Conservation (phyloP, 2,797 vertebrate genomes). For the Lutjanus argentimaculatus region DNA sequence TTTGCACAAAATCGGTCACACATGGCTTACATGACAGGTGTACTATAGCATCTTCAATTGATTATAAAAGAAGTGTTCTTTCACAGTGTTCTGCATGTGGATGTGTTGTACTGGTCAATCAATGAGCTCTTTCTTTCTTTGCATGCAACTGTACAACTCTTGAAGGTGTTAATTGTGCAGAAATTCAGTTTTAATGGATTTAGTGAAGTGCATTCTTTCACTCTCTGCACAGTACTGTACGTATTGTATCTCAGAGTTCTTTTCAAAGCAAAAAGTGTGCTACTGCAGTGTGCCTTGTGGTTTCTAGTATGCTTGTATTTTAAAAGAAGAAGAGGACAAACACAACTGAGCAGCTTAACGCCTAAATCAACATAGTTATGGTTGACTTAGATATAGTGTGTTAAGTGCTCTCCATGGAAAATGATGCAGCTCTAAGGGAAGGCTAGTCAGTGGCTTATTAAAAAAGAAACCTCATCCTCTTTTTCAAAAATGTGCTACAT, state of each 20-base stretch:
- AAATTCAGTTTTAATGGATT: conserved; percentile 15
- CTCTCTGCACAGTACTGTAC: neutral
- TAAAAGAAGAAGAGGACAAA: neutral
- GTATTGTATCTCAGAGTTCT: neutral
- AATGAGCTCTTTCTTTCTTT: neutral
- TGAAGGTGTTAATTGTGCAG: neutral
- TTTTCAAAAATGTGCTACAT: neutral
- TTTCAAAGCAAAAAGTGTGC: neutral
- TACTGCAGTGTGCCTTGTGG: neutral
- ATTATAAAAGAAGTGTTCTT: too few species aligned
- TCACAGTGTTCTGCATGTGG: too few species aligned
- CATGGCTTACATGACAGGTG: too few species aligned
- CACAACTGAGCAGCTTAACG: neutral
- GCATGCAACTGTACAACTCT: neutral
- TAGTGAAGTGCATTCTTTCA: neutral
- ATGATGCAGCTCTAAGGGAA: neutral
- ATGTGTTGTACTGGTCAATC: too few species aligned
- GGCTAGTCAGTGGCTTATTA: neutral
- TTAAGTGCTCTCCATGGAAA: neutral
- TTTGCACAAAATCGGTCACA: conserved; percentile 1
- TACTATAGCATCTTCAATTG: too few species aligned
- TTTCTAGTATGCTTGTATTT: neutral
- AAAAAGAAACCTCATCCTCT: neutral
- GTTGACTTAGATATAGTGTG: neutral
- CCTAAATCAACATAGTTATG: neutral